These are phyloP conservation scores for Drosophila sulfurigaster DNA, from an alignment of 1,140 invertebrate genomes.

Conservation along the genomic window DNA sequence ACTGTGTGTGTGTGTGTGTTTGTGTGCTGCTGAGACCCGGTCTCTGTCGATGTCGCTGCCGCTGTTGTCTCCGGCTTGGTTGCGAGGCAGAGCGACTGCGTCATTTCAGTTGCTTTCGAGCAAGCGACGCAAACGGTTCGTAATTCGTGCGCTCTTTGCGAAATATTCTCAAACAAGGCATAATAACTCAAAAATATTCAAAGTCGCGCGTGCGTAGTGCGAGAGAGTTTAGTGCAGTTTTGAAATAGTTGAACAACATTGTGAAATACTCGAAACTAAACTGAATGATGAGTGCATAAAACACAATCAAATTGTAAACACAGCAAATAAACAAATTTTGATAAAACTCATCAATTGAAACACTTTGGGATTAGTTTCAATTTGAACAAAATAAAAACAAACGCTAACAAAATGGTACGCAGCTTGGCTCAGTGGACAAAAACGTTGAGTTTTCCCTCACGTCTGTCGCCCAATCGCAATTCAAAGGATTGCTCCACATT, in stretches of 20 bases:
- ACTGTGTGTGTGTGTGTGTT: conserved; percentile 23
- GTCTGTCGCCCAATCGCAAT: conserved; percentile 91
- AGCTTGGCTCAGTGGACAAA: conserved; percentile 94
- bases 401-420: conserved; percentile 89
- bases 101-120: conserved; percentile 72
- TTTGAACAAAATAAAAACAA: conserved; percentile 7
- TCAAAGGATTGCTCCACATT: conserved; percentile 88
- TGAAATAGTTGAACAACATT: conserved; percentile 59
- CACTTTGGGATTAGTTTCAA: conserved; percentile 73
- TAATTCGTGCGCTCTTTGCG: conserved; percentile 27
- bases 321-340: conserved; percentile 19
- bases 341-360: conserved; percentile 48
- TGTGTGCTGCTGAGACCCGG: conserved; percentile 21
- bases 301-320: conserved; percentile 40
- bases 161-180: conserved; percentile 14
- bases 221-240: conserved; percentile 66
- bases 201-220: conserved; percentile 70
- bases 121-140: conserved; percentile 70
- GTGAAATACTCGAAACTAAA: conserved; percentile 48
- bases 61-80: conserved; percentile 21
- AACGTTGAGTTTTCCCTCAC: conserved; percentile 93
- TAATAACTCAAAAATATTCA: conserved; percentile 15
- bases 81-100: conserved; percentile 35
- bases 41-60: conserved; percentile 10
- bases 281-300: conserved; percentile 41